Percentiles rank a stretch among this genome's conserved stretches.
phyloP scores from a whole-genome alignment of 2,888 invertebrate species.

The Coenonympha arcania region DNA sequence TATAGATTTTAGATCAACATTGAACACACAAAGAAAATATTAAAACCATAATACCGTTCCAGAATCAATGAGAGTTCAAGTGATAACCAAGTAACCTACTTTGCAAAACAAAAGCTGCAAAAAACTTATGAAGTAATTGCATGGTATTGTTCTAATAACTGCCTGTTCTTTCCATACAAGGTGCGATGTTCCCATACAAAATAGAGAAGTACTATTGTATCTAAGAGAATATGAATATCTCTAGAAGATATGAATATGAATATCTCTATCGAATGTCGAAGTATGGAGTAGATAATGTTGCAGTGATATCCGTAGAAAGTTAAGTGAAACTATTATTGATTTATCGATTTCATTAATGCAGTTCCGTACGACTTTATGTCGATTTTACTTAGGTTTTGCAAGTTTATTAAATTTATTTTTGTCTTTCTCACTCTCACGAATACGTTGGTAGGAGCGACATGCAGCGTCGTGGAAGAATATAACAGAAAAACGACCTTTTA shows the following conservation, averaged over 20 bases:
- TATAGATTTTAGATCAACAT: too few relatives aligned
- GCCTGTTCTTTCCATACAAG: neutral
- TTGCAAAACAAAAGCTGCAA: constrained; percentile 1
- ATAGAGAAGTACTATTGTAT: neutral
- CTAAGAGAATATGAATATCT: neutral
- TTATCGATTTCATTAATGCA: neutral
- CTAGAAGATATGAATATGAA: neutral
- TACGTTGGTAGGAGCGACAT: too few relatives aligned
- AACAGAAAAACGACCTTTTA: too few relatives aligned
- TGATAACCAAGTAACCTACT: neutral
- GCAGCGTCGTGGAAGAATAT: too few relatives aligned
- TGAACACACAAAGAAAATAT: too few relatives aligned
- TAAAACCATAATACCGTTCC: too few relatives aligned
- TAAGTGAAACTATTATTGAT: constrained; percentile 1
- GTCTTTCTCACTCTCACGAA: too few relatives aligned
- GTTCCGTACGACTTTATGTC: too few relatives aligned
- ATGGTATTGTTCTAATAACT: neutral
- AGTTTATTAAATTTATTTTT: too few relatives aligned
- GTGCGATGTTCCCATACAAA: neutral
- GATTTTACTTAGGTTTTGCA: too few relatives aligned
- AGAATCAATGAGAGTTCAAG: too few relatives aligned
- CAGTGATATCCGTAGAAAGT: neutral
- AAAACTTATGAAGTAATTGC: neutral
- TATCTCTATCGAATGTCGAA: neutral
- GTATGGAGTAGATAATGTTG: neutral